Base-by-base conservation (phyloP, 2,888 invertebrate species). In the Melanchra persicariae region DNA sequence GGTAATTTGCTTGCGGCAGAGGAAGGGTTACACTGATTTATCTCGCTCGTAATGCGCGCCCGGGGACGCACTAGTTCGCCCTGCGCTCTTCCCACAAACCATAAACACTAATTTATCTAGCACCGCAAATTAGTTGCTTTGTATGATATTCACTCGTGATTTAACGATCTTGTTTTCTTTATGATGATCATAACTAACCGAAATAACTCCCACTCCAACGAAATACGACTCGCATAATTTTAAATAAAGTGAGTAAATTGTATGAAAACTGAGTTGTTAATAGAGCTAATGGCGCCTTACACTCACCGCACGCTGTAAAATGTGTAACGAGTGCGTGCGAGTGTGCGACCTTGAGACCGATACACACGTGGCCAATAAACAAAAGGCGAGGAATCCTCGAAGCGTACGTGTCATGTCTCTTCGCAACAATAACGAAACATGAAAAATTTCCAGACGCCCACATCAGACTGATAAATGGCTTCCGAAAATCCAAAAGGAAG, bases 401-500 rank as follows among this genome's bases (percentile, higher is more conserved):
- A 85, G 90, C 91, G 92, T 92, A 93, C 94, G 93, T 94, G 95
- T 93, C 93, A 93, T 92, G 93, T 91, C 91, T 89, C 90, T 89
- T 87, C 90, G 87, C 87, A 92, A 93, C 95, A 95, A 95, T 96
- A 96, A 96, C 95, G 95, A 95, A 96, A 96, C 96, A 96, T 95
- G 95, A 96, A 96, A 95, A 96, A 96, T 95, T 95, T 95, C 95
- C 95, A 96, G 95, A 95, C 96, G 94, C 95, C 90, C 94, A 93
- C 95, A 95, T 95, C 95, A 95, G 95, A 96, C 96, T 96, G 96
- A 96, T 96, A 96, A 96, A 96, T 96, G 96, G 96, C 96, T 96
- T 96, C 96, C 96, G 95, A 96, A 96, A 96, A 96, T 96, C 96
- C 96, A 96, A 96, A 96, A 96, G 96, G 96, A 96, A 96, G 96